Percentiles rank a stretch among this genome's conserved stretches.
These are phyloP conservation scores for Meta bourneti DNA, from an alignment of 2,888 invertebrate genomes.

Conservation along the genomic window DNA sequence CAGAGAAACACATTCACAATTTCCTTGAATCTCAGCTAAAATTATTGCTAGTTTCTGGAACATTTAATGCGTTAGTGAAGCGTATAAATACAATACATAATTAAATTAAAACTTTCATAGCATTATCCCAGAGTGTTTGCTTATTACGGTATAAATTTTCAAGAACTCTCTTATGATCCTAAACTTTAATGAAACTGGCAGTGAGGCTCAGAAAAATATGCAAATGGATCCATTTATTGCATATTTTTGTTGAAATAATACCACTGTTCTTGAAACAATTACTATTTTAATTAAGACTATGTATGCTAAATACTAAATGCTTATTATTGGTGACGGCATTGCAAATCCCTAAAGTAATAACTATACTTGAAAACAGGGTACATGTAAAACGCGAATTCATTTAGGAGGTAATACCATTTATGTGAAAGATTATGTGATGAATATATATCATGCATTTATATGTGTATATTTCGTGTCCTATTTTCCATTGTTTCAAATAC, in stretches of 20 bases:
- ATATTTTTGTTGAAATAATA: slow-evolving; percentile 6
- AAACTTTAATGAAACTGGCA: slow-evolving; percentile 7
- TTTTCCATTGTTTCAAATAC: too few relatives aligned
- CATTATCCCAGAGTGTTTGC: slow-evolving; percentile 30
- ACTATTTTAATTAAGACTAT: background rate
- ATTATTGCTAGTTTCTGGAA: background rate
- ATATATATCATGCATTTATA: too few relatives aligned
- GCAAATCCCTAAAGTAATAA: too few relatives aligned
- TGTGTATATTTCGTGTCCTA: too few relatives aligned
- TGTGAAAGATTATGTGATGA: too few relatives aligned
- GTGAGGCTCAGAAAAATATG: slow-evolving; percentile 20
- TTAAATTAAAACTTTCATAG: slow-evolving; percentile 29
- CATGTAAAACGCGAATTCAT: too few relatives aligned
- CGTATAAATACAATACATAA: background rate
- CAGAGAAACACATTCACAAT: too few relatives aligned
- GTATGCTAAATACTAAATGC: background rate
- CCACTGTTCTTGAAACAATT: background rate
- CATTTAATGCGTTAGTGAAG: background rate
- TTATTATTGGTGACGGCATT: background rate
- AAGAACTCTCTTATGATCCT: slow-evolving; percentile 29
- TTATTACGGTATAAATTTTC: slow-evolving; percentile 16
- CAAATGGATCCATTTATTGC: slow-evolving; percentile 44
- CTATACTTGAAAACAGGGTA: too few relatives aligned
- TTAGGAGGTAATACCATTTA: too few relatives aligned
- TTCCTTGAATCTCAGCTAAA: background rate